Evolutionary conservation across 2,113 vertebrate genomes (phyloP), one percentile per base, ranked within the genome.

Genomic region (Xyrauchen texanus): DNA sequence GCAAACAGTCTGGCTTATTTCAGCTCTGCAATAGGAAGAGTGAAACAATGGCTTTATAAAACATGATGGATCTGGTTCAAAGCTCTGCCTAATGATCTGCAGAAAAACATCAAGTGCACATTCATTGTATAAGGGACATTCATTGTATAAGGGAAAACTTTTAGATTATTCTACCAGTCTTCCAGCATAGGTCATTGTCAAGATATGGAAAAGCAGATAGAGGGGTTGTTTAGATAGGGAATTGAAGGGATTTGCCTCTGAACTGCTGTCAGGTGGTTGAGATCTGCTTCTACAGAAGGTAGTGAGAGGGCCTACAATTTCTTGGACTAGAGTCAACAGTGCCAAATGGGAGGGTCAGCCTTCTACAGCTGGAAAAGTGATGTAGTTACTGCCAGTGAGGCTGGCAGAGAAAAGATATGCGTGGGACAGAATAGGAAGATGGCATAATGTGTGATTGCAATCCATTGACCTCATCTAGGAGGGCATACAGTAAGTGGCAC

Each of bases 281-380:
- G 71, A 62, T 74, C 57, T 49, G 58, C 46, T 74, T 34, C 46
- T 62, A 45, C 34, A 46, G 45, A 63, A 62, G 71, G 58, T 51
- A 49, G 46, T 62, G 58, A 74, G 42, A 61, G 71, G 10, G 8
- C 46, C 11, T 51, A 51, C 9, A 74, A 34, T 34, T 62, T 62
- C 13, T 47, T 72, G 45, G 58, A 62, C 46, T n/a, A 47, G 45
- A 34, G 58, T 62, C 71, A 74, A 13, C 11, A 16, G 15, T 7
- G 11, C 9, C 71, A 49, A 49, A 74, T 51, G 71, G 58, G 46
- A 74, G 46, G 71, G 71, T 63, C 71, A 74, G 69, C n/a, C 45
- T 53, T 72, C 70, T 21, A 72, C 44, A 45, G 58, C 46, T 51
- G 46, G 21, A n/a, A 11, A 74, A 51, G 15, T 13, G 44, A 63